Base-by-base conservation (phyloP, 2,113 vertebrate genomes). In the Tychaedon coryphoeus region DNA sequence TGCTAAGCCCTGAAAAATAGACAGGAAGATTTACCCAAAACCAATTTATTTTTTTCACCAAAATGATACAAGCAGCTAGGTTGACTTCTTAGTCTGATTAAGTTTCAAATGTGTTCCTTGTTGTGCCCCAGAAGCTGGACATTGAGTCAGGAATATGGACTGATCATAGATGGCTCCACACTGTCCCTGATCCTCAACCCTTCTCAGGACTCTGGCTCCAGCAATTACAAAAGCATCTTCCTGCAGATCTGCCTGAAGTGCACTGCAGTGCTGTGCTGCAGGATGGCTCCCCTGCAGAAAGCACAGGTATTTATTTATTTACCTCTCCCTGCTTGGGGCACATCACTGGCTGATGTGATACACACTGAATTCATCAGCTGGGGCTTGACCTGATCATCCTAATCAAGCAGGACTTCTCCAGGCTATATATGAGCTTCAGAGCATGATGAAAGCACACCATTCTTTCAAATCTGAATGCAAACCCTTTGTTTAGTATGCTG, bases 281-380 rank as follows among this genome's bases (percentile, higher is more conserved):
- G 99, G 36, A 99, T 99, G 99, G 99, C 99, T 24, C 99, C 99
- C 0, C 87, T 99, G 85, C 99, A 99, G 95, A 99, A 99, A 96
- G 99, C 99, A 26, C 99, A 99, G 99, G 99, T 99, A 95, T 64
- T 51, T 51, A 17, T 29, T 28, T 99, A 93, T 60, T 76, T 56
- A 7, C 48, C 56, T n/a, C 15, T 31, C 16, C 4, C 22, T 7
- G 1, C 4, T 71, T 18, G 31, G 16, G 42, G 26, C 43, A 18
- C 6, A 0, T 50, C 38, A 2, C 36, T 78, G 66, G 6, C 31
- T 69, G 43, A 5, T 26, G 47, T 25, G 29, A 15, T 29, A 1
- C 33, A 19, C 8, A 1, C 79, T 60, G 50, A 64, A 31, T 53
- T 53, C 22, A 6, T 54, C 6, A 8, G 6, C 65, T 91, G 73